A percentile compares a stretch with the other conserved stretches of the same genome.
Conservation (phyloP, 2,888 invertebrate genomes). For the Torymus tubicola region DNA sequence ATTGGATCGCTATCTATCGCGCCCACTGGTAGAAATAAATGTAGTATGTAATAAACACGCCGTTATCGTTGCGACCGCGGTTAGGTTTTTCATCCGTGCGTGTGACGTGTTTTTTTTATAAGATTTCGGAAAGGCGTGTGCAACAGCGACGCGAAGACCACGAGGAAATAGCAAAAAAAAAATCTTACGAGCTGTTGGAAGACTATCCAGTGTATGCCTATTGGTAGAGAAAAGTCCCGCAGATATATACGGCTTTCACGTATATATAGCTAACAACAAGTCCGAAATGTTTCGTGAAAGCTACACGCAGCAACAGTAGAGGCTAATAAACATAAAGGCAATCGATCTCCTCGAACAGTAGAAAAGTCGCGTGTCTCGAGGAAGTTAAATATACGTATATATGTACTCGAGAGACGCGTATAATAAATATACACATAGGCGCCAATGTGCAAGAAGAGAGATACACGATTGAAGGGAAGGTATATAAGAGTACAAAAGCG, state of each 20-base stretch:
- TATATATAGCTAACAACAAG: too few species aligned
- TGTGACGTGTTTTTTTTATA: background rate
- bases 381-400: conserved; percentile 19
- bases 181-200: too few species aligned
- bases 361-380: conserved; percentile 46
- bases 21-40: background rate
- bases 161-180: too few species aligned
- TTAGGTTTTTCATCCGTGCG: background rate
- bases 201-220: too few species aligned
- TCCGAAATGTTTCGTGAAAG: conserved; percentile 9
- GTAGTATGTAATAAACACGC: conserved; percentile 19
- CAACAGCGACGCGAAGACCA: too few species aligned
- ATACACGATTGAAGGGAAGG: too few species aligned
- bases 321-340: conserved; percentile 36
- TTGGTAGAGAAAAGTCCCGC: too few species aligned
- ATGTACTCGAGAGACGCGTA: background rate
- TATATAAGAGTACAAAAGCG: background rate
- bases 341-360: conserved; percentile 22
- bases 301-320: background rate
- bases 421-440: background rate
- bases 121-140: too few species aligned
- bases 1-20: conserved; percentile 13
- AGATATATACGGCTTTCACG: too few species aligned
- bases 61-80: conserved; percentile 1
- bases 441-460: too few species aligned